These are phyloP conservation scores for Caenorhabditis zanzibari DNA, from an alignment of 2,888 invertebrate genomes.

Conservation along the genomic window DNA sequence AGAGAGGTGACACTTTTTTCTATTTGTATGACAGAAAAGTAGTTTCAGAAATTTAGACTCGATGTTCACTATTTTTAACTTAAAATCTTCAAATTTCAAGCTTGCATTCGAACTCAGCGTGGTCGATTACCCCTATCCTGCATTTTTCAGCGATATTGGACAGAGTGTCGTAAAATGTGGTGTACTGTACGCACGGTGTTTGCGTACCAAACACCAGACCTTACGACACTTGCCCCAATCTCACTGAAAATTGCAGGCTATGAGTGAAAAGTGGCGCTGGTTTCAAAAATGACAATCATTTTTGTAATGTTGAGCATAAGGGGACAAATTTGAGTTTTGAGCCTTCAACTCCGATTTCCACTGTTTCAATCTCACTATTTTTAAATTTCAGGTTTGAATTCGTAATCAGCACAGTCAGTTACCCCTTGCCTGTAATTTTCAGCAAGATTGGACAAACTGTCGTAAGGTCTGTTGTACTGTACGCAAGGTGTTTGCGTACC, in stretches of 20 bases:
- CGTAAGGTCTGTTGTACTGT: not conserved
- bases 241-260: not conserved
- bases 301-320: not conserved
- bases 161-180: slow-evolving; percentile 1
- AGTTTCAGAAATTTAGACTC: no score
- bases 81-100: not conserved
- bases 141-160: not conserved
- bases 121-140: not conserved
- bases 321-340: no score
- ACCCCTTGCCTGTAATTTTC: not conserved
- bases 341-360: no score
- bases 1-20: no score
- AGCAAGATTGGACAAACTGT: not conserved
- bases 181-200: not conserved
- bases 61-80: no score
- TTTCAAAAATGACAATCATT: no score
- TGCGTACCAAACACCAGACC: not conserved
- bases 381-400: no score
- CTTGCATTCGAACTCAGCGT: not conserved
- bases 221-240: not conserved
- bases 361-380: no score
- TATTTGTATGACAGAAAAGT: no score
- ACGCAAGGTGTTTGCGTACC: not conserved
- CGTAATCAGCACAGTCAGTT: no score
- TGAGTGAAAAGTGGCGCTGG: not conserved